Base-by-base conservation (phyloP, 2,888 invertebrate genomes). In the Caenorhabditis wallacei region DNA sequence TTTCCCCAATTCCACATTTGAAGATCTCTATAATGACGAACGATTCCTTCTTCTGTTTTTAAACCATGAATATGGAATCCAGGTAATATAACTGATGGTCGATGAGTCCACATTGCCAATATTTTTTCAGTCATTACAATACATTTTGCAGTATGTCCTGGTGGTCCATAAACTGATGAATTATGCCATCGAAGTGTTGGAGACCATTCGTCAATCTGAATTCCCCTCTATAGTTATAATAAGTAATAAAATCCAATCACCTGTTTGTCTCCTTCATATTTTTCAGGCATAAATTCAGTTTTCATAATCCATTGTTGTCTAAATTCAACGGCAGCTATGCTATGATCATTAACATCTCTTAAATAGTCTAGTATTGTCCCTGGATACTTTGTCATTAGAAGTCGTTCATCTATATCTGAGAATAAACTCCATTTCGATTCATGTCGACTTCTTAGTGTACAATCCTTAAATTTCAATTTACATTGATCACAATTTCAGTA, bases 271-370 rank as follows among this genome's bases (percentile, higher is more conserved):
- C 74, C 79, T 72, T 68, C 69, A 37, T 64, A 82, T 37, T 80
- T 83, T 11, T 63, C 63, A 1, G 83, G 83, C 61, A 75, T 20
- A 24, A 74, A 68, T 35, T 83, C 83, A 3, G 80, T 80, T 30
- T 83, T 83, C 80, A 83, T 70, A 26, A 83, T 83, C 83, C 83
- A 83, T 26, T 68, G 74, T 20, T 83, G 83, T 57, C 83, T 40
- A 30, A 53, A 83, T 30, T 70, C 66, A 16, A 80, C 53, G 30
- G 53, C 74, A 13, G 70, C 80, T 11, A 82, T 71, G 4, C 18
- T 76, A 2, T 53, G 43, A 35, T 71, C 66, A 10, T 76, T 71
- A 16, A 76, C 64, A 20, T 63, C 68, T 40, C 51, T 76, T 46
- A 82, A 40, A 13, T 82, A 82, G 48, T 82, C 71, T 0, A 76